phyloP scores from a whole-genome alignment of 2,888 invertebrate species.

The Nephrotoma flavescens region DNA sequence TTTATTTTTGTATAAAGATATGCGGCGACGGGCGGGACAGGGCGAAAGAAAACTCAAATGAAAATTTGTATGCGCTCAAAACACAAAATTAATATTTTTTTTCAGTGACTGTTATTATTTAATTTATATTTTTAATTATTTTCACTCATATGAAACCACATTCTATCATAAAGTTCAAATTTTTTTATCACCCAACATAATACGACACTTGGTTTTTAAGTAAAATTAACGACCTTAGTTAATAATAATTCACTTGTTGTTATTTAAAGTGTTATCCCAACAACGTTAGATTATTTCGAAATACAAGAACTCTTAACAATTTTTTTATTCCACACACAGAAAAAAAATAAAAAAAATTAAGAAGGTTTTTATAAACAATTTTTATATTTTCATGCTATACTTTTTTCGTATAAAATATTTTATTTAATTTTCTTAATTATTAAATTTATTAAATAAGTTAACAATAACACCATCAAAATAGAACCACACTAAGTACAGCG shows the following conservation, averaged over 20 bases:
- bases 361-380: background rate
- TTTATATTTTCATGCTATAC: background rate
- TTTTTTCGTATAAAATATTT: background rate
- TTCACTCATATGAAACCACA: background rate
- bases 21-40: too few relatives aligned
- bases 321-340: background rate
- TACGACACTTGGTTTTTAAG: background rate
- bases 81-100: too few relatives aligned
- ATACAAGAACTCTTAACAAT: background rate
- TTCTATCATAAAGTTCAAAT: background rate
- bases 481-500: background rate
- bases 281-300: background rate
- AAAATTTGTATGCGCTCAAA: too few relatives aligned
- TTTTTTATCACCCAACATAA: background rate
- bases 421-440: too few relatives aligned
- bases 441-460: background rate
- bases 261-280: too few relatives aligned
- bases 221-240: background rate
- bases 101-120: background rate
- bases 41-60: too few relatives aligned
- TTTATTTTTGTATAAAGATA: background rate
- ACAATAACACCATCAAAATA: slow-evolving; percentile 1
- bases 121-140: too few relatives aligned
- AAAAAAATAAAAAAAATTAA: background rate
- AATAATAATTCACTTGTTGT: background rate